Conservation (phyloP, 2,888 invertebrate species). For the Eupithecia tripunctaria region DNA sequence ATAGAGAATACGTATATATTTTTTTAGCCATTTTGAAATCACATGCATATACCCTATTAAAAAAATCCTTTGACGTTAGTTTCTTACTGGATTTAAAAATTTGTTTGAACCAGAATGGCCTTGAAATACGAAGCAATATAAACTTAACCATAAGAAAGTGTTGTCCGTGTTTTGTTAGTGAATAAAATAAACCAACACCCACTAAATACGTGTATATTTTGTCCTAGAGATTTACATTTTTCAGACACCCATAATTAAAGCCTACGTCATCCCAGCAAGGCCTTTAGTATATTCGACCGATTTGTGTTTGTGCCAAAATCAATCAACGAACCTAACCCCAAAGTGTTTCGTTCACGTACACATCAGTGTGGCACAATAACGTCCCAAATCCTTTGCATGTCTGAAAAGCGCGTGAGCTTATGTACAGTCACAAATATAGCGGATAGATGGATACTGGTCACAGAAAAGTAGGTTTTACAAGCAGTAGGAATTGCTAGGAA, state of each 20-base stretch:
- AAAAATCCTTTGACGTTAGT: background rate
- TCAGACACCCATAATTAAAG: background rate
- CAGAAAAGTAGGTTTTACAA: slow-evolving; percentile 25
- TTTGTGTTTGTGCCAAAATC: slow-evolving; percentile 19
- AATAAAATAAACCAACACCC: slow-evolving; percentile 26
- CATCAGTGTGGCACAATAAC: slow-evolving; percentile 27
- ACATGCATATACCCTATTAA: too few species aligned
- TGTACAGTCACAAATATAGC: slow-evolving; percentile 49
- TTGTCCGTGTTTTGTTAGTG: slow-evolving; percentile 11
- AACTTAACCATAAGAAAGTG: slow-evolving; percentile 8
- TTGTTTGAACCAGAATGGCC: background rate
- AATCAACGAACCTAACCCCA: slow-evolving; percentile 14
- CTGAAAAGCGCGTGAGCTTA: slow-evolving; percentile 48
- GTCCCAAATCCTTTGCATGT: slow-evolving; percentile 38
- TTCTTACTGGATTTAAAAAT: background rate
- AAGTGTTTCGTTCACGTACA: slow-evolving; percentile 25
- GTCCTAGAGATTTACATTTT: background rate
- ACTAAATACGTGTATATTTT: slow-evolving; percentile 14
- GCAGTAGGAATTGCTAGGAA: slow-evolving; percentile 17
- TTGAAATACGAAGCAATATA: slow-evolving; percentile 14
- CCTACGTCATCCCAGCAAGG: background rate
- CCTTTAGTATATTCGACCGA: slow-evolving; percentile 7
- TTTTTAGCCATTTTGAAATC: too few species aligned
- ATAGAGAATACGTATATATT: too few species aligned
- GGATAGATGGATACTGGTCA: slow-evolving; percentile 38